Conservation (phyloP, 2,888 invertebrate species). For the Teleogryllus oceanicus region DNA sequence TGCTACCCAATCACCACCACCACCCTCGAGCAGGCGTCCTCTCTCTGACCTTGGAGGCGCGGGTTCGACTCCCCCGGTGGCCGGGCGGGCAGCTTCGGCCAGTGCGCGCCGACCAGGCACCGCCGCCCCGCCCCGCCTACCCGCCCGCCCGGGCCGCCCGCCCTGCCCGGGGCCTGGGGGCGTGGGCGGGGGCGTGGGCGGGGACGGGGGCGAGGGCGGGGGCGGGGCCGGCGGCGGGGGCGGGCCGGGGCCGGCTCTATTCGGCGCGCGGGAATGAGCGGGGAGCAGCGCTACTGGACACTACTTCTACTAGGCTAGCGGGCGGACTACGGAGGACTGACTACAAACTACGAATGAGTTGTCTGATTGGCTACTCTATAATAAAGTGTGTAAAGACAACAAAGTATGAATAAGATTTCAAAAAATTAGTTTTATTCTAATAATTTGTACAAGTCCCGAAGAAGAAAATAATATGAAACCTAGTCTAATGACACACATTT, state of each 20-base stretch:
- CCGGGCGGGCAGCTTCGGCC: neutral
- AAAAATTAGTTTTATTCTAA: constrained; percentile 37
- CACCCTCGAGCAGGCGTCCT: too few species aligned
- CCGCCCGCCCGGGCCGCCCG: neutral
- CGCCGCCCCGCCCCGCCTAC: neutral
- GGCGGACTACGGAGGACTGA: constrained; percentile 24
- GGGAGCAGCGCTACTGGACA: constrained; percentile 22
- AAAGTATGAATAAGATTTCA: constrained; percentile 36
- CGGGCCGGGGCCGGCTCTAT: neutral
- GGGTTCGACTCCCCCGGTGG: neutral
- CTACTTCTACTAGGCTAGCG: constrained; percentile 23
- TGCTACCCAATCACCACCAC: too few species aligned
- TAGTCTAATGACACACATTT: neutral
- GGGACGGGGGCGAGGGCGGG: neutral
- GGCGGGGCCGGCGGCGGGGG: neutral
- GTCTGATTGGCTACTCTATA: constrained; percentile 19
- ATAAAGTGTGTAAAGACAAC: constrained; percentile 34
- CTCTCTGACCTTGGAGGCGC: too few species aligned
- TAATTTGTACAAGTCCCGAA: constrained; percentile 26
- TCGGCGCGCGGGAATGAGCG: neutral
- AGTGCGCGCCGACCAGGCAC: neutral
- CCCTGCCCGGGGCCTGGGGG: neutral
- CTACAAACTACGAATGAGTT: constrained; percentile 28
- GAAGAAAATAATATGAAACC: constrained; percentile 22
- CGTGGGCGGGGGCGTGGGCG: neutral